These are phyloP conservation scores for Drosophila phalerata DNA, from an alignment of 2,888 invertebrate species.

Conservation along the genomic window DNA sequence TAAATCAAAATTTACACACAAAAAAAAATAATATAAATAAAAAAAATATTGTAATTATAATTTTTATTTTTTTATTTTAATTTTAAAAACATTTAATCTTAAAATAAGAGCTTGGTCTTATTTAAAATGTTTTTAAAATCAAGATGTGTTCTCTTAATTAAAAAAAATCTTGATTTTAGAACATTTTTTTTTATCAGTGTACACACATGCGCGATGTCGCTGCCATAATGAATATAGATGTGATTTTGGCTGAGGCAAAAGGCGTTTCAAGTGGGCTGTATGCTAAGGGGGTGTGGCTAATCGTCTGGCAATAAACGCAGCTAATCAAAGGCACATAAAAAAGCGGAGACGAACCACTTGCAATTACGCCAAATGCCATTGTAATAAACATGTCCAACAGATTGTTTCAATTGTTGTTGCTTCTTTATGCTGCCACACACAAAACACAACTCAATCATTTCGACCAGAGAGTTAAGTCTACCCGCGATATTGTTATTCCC, in stretches of 20 bases:
- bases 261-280: slow-evolving; percentile 28
- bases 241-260: slow-evolving; percentile 76
- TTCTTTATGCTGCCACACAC: slow-evolving; percentile 20
- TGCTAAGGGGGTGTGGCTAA: slow-evolving; percentile 75
- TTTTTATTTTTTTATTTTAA: too few species aligned
- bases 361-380: slow-evolving; percentile 72
- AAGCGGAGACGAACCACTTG: slow-evolving; percentile 37
- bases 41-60: too few species aligned
- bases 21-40: too few species aligned
- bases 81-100: too few species aligned
- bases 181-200: too few species aligned
- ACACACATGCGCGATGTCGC: slow-evolving; percentile 26
- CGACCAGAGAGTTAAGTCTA: slow-evolving; percentile 2
- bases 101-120: too few species aligned
- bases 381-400: slow-evolving; percentile 80
- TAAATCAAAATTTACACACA: too few species aligned
- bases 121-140: too few species aligned
- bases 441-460: slow-evolving; percentile 60
- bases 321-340: slow-evolving; percentile 71
- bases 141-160: too few species aligned
- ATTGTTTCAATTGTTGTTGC: slow-evolving; percentile 69
- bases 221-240: slow-evolving; percentile 84
- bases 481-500: slow-evolving; percentile 51
- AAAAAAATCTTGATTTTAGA: too few species aligned
- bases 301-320: slow-evolving; percentile 69